Conservation (phyloP, 2,797 vertebrate species). For the Xiphophorus birchmanni region DNA sequence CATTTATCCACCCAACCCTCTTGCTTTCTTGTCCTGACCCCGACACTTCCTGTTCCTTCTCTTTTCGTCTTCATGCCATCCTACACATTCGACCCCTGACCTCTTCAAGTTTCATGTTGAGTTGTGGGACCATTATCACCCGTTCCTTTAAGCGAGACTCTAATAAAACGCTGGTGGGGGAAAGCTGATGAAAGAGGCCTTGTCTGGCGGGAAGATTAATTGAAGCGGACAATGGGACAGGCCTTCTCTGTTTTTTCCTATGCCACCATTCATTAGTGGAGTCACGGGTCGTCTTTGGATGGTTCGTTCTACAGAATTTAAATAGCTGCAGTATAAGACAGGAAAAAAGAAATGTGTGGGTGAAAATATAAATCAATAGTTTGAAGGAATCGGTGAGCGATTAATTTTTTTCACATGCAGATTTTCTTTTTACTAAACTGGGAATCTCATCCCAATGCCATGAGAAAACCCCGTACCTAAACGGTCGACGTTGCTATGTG, state of each 20-base stretch:
- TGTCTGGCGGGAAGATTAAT: conserved; percentile 68
- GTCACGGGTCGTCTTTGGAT: conserved; percentile 63
- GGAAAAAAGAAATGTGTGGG: conserved; percentile 43
- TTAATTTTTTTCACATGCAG: conserved; percentile 48
- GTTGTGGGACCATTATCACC: conserved; percentile 60
- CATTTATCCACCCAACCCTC: conserved; percentile 39
- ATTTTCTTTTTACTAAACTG: conserved; percentile 11
- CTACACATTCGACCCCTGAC: conserved; percentile 67
- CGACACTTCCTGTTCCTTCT: conserved; percentile 70
- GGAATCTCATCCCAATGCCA: neutral
- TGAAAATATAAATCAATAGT: conserved; percentile 40
- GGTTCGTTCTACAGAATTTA: conserved; percentile 25
- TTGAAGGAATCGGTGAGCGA: conserved; percentile 13
- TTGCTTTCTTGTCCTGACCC: conserved; percentile 49
- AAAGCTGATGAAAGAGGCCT: conserved; percentile 66
- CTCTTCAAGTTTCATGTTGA: conserved; percentile 38
- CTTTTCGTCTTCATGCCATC: conserved; percentile 41
- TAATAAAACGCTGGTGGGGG: conserved; percentile 56
- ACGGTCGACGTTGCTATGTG: neutral
- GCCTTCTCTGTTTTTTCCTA: conserved; percentile 35
- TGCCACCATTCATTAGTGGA: conserved; percentile 59
- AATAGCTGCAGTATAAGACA: neutral
- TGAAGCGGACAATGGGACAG: conserved; percentile 60
- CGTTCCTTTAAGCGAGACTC: conserved; percentile 30
- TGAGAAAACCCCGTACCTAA: neutral